phyloP scores from a whole-genome alignment of 2,113 vertebrate genomes.

The Psophia crepitans region DNA sequence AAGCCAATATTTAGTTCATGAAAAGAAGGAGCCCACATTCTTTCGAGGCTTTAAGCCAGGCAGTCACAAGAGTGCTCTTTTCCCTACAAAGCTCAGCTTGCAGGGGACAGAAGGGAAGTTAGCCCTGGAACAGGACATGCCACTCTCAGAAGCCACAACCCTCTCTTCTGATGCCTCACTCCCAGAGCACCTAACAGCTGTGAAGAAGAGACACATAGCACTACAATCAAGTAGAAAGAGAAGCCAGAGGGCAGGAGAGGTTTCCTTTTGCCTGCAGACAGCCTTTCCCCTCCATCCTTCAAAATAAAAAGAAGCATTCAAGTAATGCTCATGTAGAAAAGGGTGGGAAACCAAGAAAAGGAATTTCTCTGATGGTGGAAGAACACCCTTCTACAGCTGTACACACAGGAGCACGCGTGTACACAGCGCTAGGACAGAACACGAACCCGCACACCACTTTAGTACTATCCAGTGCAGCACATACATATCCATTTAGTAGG shows the following conservation, averaged over 20 bases:
- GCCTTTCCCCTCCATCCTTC: background rate
- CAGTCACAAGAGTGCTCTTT: background rate
- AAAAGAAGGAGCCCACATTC: background rate
- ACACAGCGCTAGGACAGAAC: background rate
- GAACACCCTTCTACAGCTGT: background rate
- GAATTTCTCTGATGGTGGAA: background rate
- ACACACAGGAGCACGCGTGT: rapidly evolving
- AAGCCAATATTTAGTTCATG: background rate
- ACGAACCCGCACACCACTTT: background rate
- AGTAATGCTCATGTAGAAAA: background rate
- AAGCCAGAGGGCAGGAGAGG: background rate
- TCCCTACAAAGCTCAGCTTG: background rate
- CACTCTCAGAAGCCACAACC: background rate
- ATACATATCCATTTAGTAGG: background rate
- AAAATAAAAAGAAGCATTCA: background rate
- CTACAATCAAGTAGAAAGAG: background rate
- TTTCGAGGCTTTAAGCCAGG: background rate
- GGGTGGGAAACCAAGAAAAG: background rate
- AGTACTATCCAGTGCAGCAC: background rate
- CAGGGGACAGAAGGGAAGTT: background rate
- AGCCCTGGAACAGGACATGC: background rate
- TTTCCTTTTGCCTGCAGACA: background rate
- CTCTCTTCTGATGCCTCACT: background rate
- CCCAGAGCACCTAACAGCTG: background rate
- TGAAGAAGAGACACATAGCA: background rate